These are phyloP conservation scores for Cantharis nigra DNA, from an alignment of 2,888 invertebrate genomes.

Conservation along the genomic window DNA sequence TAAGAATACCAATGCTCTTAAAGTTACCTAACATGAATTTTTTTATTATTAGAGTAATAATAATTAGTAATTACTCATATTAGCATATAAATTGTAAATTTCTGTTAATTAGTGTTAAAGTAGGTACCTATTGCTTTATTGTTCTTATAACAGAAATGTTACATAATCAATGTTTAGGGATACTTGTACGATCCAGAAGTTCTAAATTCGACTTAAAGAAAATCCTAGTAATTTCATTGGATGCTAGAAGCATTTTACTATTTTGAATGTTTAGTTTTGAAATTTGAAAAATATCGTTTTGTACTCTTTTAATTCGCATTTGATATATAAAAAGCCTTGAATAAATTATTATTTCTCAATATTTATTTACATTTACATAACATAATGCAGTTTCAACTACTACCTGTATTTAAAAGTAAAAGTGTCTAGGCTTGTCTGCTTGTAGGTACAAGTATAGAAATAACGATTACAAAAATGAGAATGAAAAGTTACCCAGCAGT, in stretches of 20 bases:
- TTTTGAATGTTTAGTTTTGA: too few species aligned
- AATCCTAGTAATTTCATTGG: too few species aligned
- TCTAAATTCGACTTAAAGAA: too few species aligned
- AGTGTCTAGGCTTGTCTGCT: not conserved
- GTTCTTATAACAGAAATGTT: too few species aligned
- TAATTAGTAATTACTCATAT: too few species aligned
- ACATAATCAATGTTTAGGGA: too few species aligned
- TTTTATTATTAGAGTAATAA: not conserved
- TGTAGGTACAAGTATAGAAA: not conserved
- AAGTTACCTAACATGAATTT: not conserved
- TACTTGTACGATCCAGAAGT: too few species aligned
- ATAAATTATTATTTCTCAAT: not conserved
- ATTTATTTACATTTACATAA: not conserved
- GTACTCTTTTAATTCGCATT: not conserved
- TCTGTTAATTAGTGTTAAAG: not conserved
- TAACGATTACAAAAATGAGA: not conserved
- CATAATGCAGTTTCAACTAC: not conserved
- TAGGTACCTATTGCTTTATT: too few species aligned
- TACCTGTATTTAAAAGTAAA: not conserved
- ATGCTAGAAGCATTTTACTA: too few species aligned
- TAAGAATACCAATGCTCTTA: not conserved
- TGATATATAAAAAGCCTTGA: not conserved
- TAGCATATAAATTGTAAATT: not conserved
- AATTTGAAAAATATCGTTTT: not conserved
- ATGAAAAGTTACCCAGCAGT: not conserved